Percentiles rank a stretch among this genome's conserved stretches.
These are phyloP conservation scores for Dermochelys coriacea DNA, from an alignment of 2,797 vertebrate species.

Conservation along the genomic window DNA sequence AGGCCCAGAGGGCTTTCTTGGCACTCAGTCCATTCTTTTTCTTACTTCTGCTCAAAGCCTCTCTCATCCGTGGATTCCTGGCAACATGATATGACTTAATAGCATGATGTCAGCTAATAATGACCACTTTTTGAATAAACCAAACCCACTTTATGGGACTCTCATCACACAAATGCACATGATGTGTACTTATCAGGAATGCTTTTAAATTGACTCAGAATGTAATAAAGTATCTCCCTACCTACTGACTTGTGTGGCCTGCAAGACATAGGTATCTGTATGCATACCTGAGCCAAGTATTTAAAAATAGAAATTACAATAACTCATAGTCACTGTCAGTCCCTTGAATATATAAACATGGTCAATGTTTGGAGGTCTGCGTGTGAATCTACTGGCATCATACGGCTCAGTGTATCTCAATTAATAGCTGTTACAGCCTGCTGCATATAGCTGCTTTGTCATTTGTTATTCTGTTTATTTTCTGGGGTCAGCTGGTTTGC, in stretches of 20 bases:
- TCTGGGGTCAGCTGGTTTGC: constrained; percentile 11
- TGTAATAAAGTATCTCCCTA: constrained; percentile 52
- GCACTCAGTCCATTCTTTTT: constrained; percentile 26
- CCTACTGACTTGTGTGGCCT: background rate
- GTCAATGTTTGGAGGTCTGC: background rate
- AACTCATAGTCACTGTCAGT: background rate
- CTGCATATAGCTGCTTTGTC: background rate
- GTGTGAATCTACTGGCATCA: accelerated
- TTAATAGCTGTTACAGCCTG: background rate
- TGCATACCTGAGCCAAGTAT: accelerated
- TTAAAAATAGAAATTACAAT: background rate
- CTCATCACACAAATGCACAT: background rate
- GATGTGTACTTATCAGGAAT: background rate
- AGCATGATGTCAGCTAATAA: constrained; percentile 57
- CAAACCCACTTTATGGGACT: constrained; percentile 35
- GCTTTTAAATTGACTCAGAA: constrained; percentile 33
- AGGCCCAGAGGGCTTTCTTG: background rate
- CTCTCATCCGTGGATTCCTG: constrained; percentile 30
- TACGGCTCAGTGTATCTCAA: background rate
- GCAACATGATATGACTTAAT: background rate
- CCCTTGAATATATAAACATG: accelerated
- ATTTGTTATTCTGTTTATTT: background rate
- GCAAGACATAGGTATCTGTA: background rate
- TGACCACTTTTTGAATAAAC: constrained; percentile 45
- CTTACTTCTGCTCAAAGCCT: constrained; percentile 59